Evolutionary conservation across 2,113 vertebrate genomes (phyloP).

Genomic region (Proteles cristata): DNA sequence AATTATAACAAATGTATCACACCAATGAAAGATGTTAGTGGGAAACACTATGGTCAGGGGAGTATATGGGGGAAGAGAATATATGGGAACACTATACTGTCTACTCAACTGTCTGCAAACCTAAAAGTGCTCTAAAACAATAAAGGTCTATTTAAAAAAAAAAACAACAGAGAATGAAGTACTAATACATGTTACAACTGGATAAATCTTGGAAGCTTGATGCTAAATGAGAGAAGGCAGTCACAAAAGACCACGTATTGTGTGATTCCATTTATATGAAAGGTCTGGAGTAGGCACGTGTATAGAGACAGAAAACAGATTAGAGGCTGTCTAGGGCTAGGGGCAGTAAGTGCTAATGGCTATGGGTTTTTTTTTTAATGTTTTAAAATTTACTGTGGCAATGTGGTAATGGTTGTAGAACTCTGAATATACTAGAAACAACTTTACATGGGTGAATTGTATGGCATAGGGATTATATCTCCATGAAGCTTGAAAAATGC

Average conservation of each 20-base stretch:
- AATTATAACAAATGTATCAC: background rate
- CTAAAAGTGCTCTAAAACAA: background rate
- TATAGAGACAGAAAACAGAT: background rate
- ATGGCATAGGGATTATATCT: background rate
- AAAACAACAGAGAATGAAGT: background rate
- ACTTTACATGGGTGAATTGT: background rate
- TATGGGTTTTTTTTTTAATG: background rate
- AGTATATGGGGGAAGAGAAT: background rate
- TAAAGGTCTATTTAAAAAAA: background rate
- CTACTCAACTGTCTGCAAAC: background rate
- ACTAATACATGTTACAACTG: background rate
- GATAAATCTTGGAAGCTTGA: background rate
- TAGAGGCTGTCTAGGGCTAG: background rate
- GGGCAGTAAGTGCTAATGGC: background rate
- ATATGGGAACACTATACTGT: background rate
- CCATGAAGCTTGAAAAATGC: background rate
- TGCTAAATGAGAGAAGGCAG: slow-evolving; percentile 29
- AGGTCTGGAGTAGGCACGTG: background rate
- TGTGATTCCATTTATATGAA: background rate
- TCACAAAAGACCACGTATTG: background rate
- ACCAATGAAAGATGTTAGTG: background rate
- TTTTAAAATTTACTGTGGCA: background rate
- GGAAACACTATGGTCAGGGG: background rate
- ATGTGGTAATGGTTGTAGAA: background rate
- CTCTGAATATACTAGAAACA: background rate